phyloP scores from a whole-genome alignment of 2,888 invertebrate species.

The Stratiomys singularior region DNA sequence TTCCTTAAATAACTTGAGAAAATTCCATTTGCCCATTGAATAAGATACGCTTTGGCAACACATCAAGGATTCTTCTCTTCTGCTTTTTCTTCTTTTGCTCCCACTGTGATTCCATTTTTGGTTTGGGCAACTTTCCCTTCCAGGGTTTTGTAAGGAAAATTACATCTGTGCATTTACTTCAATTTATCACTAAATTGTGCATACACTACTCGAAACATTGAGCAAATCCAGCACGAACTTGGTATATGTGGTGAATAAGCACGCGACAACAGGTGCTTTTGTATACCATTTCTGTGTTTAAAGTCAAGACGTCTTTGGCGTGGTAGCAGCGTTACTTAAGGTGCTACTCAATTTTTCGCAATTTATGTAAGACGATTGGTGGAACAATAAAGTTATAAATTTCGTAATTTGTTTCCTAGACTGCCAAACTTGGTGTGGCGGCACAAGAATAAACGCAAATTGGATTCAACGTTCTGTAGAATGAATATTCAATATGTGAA shows the following conservation, averaged over 20 bases:
- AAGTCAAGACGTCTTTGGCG: background rate
- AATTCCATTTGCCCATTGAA: conserved; percentile 38
- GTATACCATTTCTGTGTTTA: background rate
- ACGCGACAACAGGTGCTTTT: conserved; percentile 29
- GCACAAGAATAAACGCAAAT: background rate
- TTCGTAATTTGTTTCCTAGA: conserved; percentile 45
- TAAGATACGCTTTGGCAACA: background rate
- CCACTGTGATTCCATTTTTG: conserved; percentile 8
- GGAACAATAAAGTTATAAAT: conserved; percentile 46
- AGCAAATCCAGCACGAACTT: background rate
- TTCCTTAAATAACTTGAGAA: conserved; percentile 24
- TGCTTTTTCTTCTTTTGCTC: background rate
- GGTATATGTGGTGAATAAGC: background rate
- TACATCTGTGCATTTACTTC: background rate
- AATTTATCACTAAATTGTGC: conserved; percentile 34
- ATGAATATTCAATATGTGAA: too few relatives aligned
- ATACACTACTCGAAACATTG: background rate
- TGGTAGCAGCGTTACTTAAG: background rate
- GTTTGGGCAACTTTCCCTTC: conserved; percentile 4
- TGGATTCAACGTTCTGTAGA: too few relatives aligned
- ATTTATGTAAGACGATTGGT: conserved; percentile 26
- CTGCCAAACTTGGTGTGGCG: conserved; percentile 28
- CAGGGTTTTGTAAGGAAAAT: background rate
- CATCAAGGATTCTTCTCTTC: conserved; percentile 11
- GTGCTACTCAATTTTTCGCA: conserved; percentile 25